Percentiles rank a stretch among this genome's conserved stretches.
Evolutionary conservation across 1,140 invertebrate species (phyloP).

Genomic region (Lasioglossum albipes): DNA sequence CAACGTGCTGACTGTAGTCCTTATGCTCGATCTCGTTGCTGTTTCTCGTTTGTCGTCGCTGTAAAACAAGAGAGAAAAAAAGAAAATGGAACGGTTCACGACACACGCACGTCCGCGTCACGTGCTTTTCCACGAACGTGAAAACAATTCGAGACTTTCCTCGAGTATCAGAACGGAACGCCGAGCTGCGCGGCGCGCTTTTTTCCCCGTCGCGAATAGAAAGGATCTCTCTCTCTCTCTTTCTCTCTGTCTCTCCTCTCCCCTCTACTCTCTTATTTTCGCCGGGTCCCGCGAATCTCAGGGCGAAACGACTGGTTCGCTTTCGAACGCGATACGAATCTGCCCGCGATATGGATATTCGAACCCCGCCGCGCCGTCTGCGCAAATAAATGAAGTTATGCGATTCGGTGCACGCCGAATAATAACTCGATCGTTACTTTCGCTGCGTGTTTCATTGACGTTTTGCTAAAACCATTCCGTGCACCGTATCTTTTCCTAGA

Average conservation of each 20-base stretch:
- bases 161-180: slow-evolving; percentile 76
- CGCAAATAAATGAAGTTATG: background rate
- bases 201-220: slow-evolving; percentile 42
- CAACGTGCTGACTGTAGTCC: slow-evolving; percentile 67
- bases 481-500: too few relatives aligned
- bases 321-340: slow-evolving; percentile 26
- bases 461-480: background rate
- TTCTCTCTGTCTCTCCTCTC: too few relatives aligned
- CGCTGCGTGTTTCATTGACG: background rate
- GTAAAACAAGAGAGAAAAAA: slow-evolving; percentile 63
- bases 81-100: slow-evolving; percentile 37
- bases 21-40: slow-evolving; percentile 72
- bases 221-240: slow-evolving; percentile 29
- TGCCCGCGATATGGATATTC: background rate
- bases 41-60: slow-evolving; percentile 73
- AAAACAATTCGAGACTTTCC: slow-evolving; percentile 68
- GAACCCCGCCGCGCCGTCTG: too few relatives aligned
- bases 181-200: slow-evolving; percentile 13
- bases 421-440: too few relatives aligned
- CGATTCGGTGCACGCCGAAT: background rate
- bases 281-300: slow-evolving; percentile 8
- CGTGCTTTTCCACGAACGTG: slow-evolving; percentile 37
- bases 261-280: background rate
- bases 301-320: background rate
- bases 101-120: background rate